Evolutionary conservation across 2,797 vertebrate species (phyloP).

Genomic region (Benthosema pterotum): DNA sequence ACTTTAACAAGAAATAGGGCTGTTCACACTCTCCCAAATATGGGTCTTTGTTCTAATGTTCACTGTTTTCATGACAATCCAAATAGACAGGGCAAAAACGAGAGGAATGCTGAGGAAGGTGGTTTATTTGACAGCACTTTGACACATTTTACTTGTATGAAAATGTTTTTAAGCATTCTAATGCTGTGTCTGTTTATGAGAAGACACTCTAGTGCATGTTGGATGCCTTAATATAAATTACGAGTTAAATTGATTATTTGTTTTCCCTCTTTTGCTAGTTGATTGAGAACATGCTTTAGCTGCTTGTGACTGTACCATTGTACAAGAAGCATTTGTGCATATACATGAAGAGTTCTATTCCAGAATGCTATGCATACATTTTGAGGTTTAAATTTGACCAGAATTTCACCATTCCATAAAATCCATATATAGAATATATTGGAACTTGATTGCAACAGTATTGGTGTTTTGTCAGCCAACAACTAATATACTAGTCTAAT

Average conservation of each 20-base stretch:
- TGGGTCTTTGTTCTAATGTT: conserved; percentile 54
- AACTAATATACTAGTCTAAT: conserved; percentile 18
- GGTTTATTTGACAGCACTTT: conserved; percentile 83
- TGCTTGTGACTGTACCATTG: conserved; percentile 63
- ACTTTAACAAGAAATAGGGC: conserved; percentile 67
- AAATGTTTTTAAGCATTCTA: conserved; percentile 78
- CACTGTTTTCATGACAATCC: conserved; percentile 83
- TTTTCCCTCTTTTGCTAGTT: conserved; percentile 41
- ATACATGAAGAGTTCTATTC: conserved; percentile 56
- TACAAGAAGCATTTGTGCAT: conserved; percentile 52
- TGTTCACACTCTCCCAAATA: conserved; percentile 55
- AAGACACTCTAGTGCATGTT: conserved; percentile 72
- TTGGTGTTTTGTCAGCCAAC: conserved; percentile 50
- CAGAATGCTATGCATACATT: conserved; percentile 57
- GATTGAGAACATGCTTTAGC: conserved; percentile 59
- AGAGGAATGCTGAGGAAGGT: conserved; percentile 59
- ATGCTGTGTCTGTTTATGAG: conserved; percentile 75
- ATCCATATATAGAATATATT: conserved; percentile 23
- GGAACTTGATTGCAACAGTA: conserved; percentile 45
- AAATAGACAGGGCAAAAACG: conserved; percentile 68
- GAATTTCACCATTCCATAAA: conserved; percentile 35
- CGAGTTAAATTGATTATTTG: conserved; percentile 52
- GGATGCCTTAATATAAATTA: conserved; percentile 77
- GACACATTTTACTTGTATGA: conserved; percentile 80
- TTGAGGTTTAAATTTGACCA: conserved; percentile 7